Conservation (phyloP, 2,888 invertebrate genomes). For the Plusia festucae region DNA sequence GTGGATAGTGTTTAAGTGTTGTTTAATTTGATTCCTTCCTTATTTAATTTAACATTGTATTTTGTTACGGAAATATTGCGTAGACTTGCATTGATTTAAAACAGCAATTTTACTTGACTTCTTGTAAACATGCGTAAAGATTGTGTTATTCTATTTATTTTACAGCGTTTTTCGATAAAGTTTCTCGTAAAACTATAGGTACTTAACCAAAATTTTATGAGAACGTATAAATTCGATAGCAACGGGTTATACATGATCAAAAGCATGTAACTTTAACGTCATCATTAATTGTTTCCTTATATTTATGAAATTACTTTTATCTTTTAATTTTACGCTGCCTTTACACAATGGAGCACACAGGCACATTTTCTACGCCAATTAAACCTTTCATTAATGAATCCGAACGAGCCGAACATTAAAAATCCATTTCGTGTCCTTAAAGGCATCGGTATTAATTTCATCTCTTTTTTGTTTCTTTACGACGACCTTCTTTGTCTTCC, state of each 20-base stretch:
- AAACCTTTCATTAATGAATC: conserved; percentile 13
- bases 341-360: conserved; percentile 6
- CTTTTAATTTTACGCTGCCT: conserved; percentile 5
- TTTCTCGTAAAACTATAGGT: conserved; percentile 19
- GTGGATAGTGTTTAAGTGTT: background rate
- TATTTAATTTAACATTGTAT: background rate
- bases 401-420: conserved; percentile 19
- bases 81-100: background rate
- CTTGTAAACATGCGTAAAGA: background rate
- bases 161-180: conserved; percentile 18
- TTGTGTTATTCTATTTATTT: conserved; percentile 16
- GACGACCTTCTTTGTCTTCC: background rate
- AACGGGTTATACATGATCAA: conserved; percentile 3
- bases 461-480: background rate
- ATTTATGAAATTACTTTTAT: conserved; percentile 3
- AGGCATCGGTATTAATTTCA: background rate
- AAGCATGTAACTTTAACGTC: background rate
- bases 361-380: conserved; percentile 10
- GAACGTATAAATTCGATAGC: conserved; percentile 18
- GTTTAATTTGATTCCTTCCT: background rate
- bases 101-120: background rate
- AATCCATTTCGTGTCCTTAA: conserved; percentile 5
- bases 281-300: background rate
- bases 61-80: background rate
- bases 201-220: conserved; percentile 8